Percentiles rank a stretch among this genome's conserved stretches.
phyloP scores from a whole-genome alignment of 23 tunicate species.

The Corella eumyota region DNA sequence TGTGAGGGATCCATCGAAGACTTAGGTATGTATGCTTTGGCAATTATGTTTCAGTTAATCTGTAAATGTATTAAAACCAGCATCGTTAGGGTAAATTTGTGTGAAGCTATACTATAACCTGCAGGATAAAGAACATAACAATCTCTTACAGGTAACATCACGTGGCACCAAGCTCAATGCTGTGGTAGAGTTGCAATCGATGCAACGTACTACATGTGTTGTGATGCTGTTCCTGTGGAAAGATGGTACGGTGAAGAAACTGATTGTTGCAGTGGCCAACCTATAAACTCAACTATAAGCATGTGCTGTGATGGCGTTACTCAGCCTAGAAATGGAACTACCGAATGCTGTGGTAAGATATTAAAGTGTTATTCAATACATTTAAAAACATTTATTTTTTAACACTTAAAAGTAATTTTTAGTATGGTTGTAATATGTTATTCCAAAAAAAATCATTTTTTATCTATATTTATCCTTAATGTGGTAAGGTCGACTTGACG shows the following conservation, averaged over 20 bases:
- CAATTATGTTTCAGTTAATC: background rate
- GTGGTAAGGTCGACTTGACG: too few species aligned
- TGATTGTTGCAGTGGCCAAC: constrained; percentile 50
- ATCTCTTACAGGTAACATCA: background rate
- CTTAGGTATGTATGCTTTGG: constrained; percentile 51
- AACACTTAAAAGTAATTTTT: too few species aligned
- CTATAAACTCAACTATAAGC: constrained; percentile 22
- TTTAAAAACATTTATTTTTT: too few species aligned
- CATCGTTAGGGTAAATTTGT: too few species aligned
- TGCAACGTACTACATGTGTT: constrained; percentile 9
- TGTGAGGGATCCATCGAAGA: constrained; percentile 58
- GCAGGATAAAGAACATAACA: background rate
- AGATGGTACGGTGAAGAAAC: constrained; percentile 14
- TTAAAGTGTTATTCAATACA: background rate
- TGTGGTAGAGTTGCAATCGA: constrained; percentile 23
- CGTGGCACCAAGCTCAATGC: constrained; percentile 3
- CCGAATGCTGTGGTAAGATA: constrained; percentile 25
- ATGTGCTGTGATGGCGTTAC: constrained; percentile 22
- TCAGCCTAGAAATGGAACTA: background rate
- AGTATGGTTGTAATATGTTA: too few species aligned
- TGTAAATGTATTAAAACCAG: background rate
- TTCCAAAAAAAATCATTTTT: too few species aligned
- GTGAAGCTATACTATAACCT: background rate
- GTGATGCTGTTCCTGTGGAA: constrained; percentile 12
- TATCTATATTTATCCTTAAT: too few species aligned